Evolutionary conservation across 2,797 vertebrate species (phyloP), one percentile per base, ranked within the genome.

Genomic region (Thalassophryne amazonica): DNA sequence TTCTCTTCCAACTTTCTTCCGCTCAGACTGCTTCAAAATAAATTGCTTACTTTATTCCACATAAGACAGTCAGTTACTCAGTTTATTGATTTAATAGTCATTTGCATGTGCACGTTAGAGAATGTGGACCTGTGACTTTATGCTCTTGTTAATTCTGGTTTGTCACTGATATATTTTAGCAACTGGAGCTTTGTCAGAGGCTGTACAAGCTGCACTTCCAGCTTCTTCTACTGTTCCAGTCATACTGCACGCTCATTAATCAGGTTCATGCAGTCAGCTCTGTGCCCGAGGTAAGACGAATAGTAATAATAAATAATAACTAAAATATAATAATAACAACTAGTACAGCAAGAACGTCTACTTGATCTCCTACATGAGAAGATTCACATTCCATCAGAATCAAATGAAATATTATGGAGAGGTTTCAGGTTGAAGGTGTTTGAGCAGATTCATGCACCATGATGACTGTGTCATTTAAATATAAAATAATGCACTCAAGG

Each of bases 171-270:
- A 22, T 76, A 52, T 70, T 49, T 1, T 24, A 99, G 97, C 96
- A 98, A 96, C 75, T 99, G 92, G 97, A 99, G 82, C 91, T 99
- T 69, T 99, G 96, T 87, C 96, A 98, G 86, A 90, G 95, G 39
- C 91, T 99, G 52, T 99, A 99, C 88, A 99, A 99, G 70, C 93
- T 99, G 56, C 97, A 99, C 71, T 99, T 99, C 74, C 97, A 99
- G 92, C 93, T 99, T 56, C 91, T 99, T 46, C 89, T 99, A 48
- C 95, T 99, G 79, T 99, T 98, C 89, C 95, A 99, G 74, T 98
- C 96, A 55, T 99, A 99, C 91, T 98, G 96, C 83, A 95, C 98
- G 56, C 95, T 99, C 83, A 97, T 98, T 15, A 94, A 95, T 73
- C 96, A 99, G 81, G 94, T 99, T 63, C 94, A 98, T 0, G 93